Evolutionary conservation across 2,797 vertebrate species (phyloP), one percentile per base, ranked within the genome.

Genomic region (Cossypha caffra): DNA sequence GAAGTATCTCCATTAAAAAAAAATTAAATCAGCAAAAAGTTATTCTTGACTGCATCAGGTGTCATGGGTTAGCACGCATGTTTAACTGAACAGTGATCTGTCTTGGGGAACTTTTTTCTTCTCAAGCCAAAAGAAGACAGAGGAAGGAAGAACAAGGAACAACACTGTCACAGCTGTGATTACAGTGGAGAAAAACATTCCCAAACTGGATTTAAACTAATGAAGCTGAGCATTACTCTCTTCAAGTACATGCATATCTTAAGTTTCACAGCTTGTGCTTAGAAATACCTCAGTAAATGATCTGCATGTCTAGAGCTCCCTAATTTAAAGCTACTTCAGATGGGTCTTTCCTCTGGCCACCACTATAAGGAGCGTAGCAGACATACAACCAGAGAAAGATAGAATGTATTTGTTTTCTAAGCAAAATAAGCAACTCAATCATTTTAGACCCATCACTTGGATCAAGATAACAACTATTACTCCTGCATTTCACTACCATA

Each of bases 401-500:
- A 38, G 69, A 96, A 93, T 33, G 86, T 29, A 78, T 94, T 81
- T 95, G 85, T 93, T 90, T 93, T 95, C 91, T 68, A 83, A 80
- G 54, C 63, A 89, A 85, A 94, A 92, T 54, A 87, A 92, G 66
- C 64, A 79, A 93, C 75, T 88, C 91, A 75, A 38, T 91, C 85
- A 95, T 95, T 96, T 96, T 69, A 81, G 82, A 80, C 31, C 23
- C 73, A 78, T 88, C 66, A 88, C 69, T 94, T 75, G n/a, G 85
- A 86, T 84, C 72, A 78, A 78, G 93, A 91, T 90, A 95, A 96
- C 78, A 95, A 80, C 91, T 92, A 85, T 78, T 93, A 88, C 89
- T 94, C 73, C 62, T 38, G 66, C 71, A 84, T 93, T 93, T 91
- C 82, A 50, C 73, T 88, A 69, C 58, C 1, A 21, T 26, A 57